Base-by-base conservation (phyloP, 2,888 invertebrate genomes). In the Eucera pruinosa region DNA sequence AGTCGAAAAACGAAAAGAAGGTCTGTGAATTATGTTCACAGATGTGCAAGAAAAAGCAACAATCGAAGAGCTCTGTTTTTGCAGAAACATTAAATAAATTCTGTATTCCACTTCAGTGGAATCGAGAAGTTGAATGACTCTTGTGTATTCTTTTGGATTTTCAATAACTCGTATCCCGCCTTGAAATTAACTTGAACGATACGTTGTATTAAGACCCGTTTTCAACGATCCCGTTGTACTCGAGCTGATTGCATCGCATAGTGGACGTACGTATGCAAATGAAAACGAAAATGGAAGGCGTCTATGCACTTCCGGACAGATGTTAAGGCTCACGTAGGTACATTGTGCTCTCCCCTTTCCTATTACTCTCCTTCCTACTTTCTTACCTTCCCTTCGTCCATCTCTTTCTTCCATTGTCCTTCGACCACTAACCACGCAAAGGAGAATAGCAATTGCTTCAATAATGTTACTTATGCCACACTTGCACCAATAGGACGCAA, bases 251-350 rank as follows among this genome's bases (percentile, higher is more conserved):
- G 67, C 48, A 47, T 47, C 48, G 67, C 2, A 18, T 7, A 13
- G 25, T 27, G 39, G 41, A 20, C 39, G n/a, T n/a, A 18, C 55
- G 69, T 76, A 83, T 83, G 83, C 73, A 73, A 83, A 83, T 81
- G 77, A 75, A 81, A 77, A 81, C 73, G 83, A 79, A 79, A 83
- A 81, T 81, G 83, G 81, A 58, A 65, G 75, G 68, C 74, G 68
- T 64, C 75, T 72, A 77, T 77, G 75, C 81, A 84, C 85, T 89
- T 90, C 90, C 89, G 89, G 89, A 85, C 90, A 90, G 89, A 88
- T 89, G 90, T 88, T 85, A 54, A 76, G 81, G 76, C 74, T 73
- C 76, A 52, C 70, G 66, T 77, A 75, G 77, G 77, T 80, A 36
- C 60, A 61, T 23, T 23, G 5, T 9, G 41, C 45, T 50, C 74